Evolutionary conservation across 2,888 invertebrate species (phyloP).

Genomic region (Pheosia tremula): DNA sequence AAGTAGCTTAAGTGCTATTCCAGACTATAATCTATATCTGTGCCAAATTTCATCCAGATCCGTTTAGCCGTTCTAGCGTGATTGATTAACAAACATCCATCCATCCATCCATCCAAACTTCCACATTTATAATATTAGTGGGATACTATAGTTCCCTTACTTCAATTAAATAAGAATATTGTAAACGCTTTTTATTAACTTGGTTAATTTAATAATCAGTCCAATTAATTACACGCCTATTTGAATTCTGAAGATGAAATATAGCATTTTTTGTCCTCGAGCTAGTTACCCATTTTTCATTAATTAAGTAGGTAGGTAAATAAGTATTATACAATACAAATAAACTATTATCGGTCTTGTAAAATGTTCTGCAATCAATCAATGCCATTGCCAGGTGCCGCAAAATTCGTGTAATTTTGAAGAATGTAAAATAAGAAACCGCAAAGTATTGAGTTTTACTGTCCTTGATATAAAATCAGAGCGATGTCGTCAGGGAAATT

Average conservation of each 20-base stretch:
- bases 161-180: not conserved
- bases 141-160: not conserved
- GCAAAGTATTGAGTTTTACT: slow-evolving; percentile 19
- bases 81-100: too few relatives aligned
- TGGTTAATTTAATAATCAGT: not conserved
- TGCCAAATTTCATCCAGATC: too few relatives aligned
- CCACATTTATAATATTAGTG: too few relatives aligned
- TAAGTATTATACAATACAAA: slow-evolving; percentile 30
- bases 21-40: too few relatives aligned
- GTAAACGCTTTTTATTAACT: not conserved
- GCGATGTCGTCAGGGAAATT: slow-evolving; percentile 32
- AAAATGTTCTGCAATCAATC: slow-evolving; percentile 44
- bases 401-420: slow-evolving; percentile 41
- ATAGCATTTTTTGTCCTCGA: slow-evolving; percentile 1
- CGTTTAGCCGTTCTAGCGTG: too few relatives aligned
- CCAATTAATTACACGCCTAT: slow-evolving; percentile 8
- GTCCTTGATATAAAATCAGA: slow-evolving; percentile 35
- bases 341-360: slow-evolving; percentile 35
- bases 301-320: slow-evolving; percentile 18
- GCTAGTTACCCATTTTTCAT: slow-evolving; percentile 20
- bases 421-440: slow-evolving; percentile 31
- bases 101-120: too few relatives aligned
- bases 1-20: too few relatives aligned
- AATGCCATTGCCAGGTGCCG: slow-evolving; percentile 53
- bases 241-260: not conserved